These are phyloP conservation scores for Thaleichthys pacificus DNA, from an alignment of 2,797 vertebrate species.

Conservation along the genomic window DNA sequence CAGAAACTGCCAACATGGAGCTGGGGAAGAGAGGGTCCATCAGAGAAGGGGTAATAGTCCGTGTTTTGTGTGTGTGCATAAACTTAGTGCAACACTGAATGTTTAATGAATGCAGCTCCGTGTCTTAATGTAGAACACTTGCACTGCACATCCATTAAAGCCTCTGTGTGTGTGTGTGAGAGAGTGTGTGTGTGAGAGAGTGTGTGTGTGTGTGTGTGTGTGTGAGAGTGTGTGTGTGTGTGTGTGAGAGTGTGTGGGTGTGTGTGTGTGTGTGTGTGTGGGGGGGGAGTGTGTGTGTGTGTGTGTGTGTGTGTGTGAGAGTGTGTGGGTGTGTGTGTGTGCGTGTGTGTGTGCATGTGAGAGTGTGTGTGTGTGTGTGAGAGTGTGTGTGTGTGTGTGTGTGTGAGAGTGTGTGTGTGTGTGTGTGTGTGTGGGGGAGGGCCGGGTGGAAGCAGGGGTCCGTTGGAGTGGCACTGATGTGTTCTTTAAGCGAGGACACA, in stretches of 20 bases:
- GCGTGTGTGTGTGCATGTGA: neutral
- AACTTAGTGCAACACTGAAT: conserved; percentile 63
- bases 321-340: neutral
- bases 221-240: conserved; percentile 5
- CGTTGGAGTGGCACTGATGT: conserved; percentile 53
- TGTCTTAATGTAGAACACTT: conserved; percentile 63
- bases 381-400: conserved; percentile 10
- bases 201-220: conserved; percentile 15
- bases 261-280: neutral
- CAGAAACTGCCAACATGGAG: conserved; percentile 48
- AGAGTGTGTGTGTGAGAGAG: conserved; percentile 6
- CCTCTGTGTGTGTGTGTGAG: conserved; percentile 12
- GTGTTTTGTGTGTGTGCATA: conserved; percentile 13
- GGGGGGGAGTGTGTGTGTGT: conserved; percentile 5
- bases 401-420: conserved; percentile 6
- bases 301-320: conserved; percentile 11
- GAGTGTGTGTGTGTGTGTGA: conserved; percentile 2
- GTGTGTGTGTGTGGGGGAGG: neutral
- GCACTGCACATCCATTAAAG: conserved; percentile 62
- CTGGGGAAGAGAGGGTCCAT: conserved; percentile 34
- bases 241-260: neutral
- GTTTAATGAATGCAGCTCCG: conserved; percentile 69
- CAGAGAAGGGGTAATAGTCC: conserved; percentile 42
- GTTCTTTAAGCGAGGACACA: conserved; percentile 35
- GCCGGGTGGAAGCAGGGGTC: conserved; percentile 47